These are phyloP conservation scores for Picus viridis DNA, from an alignment of 2,797 vertebrate genomes.

Conservation along the genomic window DNA sequence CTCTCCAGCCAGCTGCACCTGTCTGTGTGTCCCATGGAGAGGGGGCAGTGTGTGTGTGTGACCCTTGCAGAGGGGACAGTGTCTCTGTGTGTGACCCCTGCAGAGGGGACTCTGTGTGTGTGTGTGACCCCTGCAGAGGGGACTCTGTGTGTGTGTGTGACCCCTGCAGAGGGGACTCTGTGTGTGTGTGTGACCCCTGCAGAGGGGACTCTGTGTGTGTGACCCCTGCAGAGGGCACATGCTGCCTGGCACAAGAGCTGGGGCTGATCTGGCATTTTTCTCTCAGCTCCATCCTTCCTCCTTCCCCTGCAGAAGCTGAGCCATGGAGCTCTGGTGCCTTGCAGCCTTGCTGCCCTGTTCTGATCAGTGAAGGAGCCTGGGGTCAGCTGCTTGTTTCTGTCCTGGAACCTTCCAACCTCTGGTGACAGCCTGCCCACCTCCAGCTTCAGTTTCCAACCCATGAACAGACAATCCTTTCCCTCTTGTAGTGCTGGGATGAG, in stretches of 20 bases:
- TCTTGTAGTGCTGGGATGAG: too few relatives aligned
- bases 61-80: background rate
- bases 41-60: background rate
- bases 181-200: too few relatives aligned
- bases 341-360: background rate
- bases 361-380: background rate
- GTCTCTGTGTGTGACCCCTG: background rate
- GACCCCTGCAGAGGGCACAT: background rate
- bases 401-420: background rate
- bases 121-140: background rate
- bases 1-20: background rate
- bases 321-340: background rate
- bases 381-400: background rate
- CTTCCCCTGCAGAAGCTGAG: background rate
- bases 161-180: background rate
- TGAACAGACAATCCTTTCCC: background rate
- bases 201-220: background rate
- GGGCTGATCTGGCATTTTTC: background rate
- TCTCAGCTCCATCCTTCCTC: background rate
- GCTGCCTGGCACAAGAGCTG: fast-evolving
- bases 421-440: background rate
- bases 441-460: background rate
- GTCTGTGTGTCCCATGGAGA: too few relatives aligned
- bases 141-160: background rate
- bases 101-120: fast-evolving